These are phyloP conservation scores for Chironomus tentans DNA, from an alignment of 2,888 invertebrate genomes.

Conservation along the genomic window DNA sequence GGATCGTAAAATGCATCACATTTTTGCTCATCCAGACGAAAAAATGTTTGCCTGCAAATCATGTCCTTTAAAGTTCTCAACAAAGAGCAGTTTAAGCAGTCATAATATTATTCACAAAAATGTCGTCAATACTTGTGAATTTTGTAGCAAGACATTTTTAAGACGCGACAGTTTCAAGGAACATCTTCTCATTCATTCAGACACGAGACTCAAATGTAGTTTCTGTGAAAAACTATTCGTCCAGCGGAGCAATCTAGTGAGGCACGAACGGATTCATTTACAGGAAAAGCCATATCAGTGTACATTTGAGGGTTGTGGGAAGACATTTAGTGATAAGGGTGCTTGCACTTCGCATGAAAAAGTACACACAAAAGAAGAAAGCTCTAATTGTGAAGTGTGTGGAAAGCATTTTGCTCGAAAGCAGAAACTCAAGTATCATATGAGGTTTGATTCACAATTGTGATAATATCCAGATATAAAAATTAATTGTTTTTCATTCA, in stretches of 20 bases:
- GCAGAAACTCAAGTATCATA: slow-evolving; percentile 49
- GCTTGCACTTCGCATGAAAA: slow-evolving; percentile 47
- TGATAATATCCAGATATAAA: too few relatives aligned
- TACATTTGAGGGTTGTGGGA: slow-evolving; percentile 41
- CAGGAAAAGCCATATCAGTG: slow-evolving; percentile 49
- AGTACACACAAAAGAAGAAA: slow-evolving; percentile 45
- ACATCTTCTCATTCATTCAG: slow-evolving; percentile 50
- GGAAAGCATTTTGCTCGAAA: slow-evolving; percentile 49
- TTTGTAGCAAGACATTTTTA: slow-evolving; percentile 33
- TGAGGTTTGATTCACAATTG: slow-evolving; percentile 30
- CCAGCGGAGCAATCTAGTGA: slow-evolving; percentile 49
- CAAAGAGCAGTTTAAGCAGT: slow-evolving; percentile 10
- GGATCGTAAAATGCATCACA: slow-evolving; percentile 15
- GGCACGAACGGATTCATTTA: slow-evolving; percentile 50
- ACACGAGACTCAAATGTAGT: slow-evolving; percentile 50
- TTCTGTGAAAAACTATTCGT: slow-evolving; percentile 52
- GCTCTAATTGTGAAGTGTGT: slow-evolving; percentile 46
- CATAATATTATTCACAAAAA: slow-evolving; percentile 25
- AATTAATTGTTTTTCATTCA: too few relatives aligned
- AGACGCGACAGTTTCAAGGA: slow-evolving; percentile 50
- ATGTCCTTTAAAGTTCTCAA: slow-evolving; percentile 17
- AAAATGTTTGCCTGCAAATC: slow-evolving; percentile 7
- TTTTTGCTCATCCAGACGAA: slow-evolving; percentile 18
- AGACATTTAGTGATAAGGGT: slow-evolving; percentile 50
- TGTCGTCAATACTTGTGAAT: background rate